Evolutionary conservation across 2,113 vertebrate species (phyloP), one percentile per base, ranked within the genome.

Genomic region (Cinclus mexicanus): DNA sequence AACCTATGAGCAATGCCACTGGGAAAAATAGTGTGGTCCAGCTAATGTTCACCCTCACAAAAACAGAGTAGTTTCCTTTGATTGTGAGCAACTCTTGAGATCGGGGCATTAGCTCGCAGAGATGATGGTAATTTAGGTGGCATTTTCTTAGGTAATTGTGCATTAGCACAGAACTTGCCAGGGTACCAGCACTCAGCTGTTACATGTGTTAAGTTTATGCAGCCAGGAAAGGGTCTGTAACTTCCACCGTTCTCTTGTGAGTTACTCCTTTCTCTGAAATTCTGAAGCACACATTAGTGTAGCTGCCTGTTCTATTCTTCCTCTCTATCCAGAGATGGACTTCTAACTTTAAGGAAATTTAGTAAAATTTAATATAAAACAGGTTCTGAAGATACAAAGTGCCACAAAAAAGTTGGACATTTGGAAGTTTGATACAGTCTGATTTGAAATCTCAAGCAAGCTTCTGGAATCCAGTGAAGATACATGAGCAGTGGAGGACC

Each of bases 131-230:
- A 25, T 33, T 87, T n/a, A 47, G 14, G 19, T 49, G 35, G 7
- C 4, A 1, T 6, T 61, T 80, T 80, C 52, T 72, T 26, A 46
- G 35, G 14, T 46, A 12, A 3, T 5, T 7, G 4, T 50, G 20
- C 25, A 25, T 20, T 35, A 70, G 50, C 25, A 20, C 14, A 42
- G 35, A 53, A 42, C 25, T 79, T 85, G 29, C 12, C n/a, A 39
- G n/a, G 7, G 3, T 79, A 28, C 13, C 8, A 14, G 17, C 4
- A 6, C 12, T 74, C 5, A 25, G 25, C 16, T 70, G 11, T 74
- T 70, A 7, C 1, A 4, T 1, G 0, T 37, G 6, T 87, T 41
- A 39, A 21, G 11, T 74, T 87, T 26, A 24, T 25, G 37, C 6
- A 53, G 7, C 23, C 39, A 42, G n/a, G 33, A 83, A 26, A 69